A percentile compares a stretch with the other conserved stretches of the same genome.
Evolutionary conservation across 2,113 vertebrate species (phyloP).

Genomic region (Anoura caudifer): DNA sequence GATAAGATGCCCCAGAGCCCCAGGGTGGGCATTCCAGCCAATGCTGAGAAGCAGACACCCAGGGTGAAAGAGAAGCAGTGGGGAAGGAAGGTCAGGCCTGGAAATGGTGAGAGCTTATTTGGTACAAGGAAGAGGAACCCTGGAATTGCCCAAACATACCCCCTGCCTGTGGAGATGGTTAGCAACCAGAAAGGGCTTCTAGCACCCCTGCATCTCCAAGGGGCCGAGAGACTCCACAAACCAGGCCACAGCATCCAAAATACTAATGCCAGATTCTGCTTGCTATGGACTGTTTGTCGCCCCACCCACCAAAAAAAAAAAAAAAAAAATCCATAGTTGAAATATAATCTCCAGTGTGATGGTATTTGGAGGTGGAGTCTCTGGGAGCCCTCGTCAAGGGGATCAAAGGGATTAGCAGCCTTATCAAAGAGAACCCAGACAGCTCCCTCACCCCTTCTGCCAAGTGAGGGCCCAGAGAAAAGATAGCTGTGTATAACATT

Average conservation of each 20-base stretch:
- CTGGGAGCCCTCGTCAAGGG: not conserved
- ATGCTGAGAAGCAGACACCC: not conserved
- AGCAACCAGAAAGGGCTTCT: not conserved
- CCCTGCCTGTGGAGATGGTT: not conserved
- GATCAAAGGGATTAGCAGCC: not conserved
- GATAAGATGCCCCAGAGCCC: not conserved
- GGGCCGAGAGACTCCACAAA: not conserved
- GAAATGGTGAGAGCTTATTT: not conserved
- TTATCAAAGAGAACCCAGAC: not conserved
- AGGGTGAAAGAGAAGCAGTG: not conserved
- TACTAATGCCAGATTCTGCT: not conserved
- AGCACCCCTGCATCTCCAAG: fast-evolving
- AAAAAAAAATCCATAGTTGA: not conserved
- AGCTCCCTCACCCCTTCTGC: not conserved
- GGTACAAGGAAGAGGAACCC: not conserved
- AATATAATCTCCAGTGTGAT: not conserved
- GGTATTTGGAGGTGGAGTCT: not conserved
- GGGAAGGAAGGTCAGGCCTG: not conserved
- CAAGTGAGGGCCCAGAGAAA: not conserved
- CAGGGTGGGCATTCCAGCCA: not conserved
- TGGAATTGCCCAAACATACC: too few relatives aligned
- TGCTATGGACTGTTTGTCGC: not conserved
- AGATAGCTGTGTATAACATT: not conserved
- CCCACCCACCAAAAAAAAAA: not conserved
- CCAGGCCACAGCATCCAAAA: not conserved